phyloP scores from a whole-genome alignment of 2,888 invertebrate species.

The Galerucella nymphaeae region DNA sequence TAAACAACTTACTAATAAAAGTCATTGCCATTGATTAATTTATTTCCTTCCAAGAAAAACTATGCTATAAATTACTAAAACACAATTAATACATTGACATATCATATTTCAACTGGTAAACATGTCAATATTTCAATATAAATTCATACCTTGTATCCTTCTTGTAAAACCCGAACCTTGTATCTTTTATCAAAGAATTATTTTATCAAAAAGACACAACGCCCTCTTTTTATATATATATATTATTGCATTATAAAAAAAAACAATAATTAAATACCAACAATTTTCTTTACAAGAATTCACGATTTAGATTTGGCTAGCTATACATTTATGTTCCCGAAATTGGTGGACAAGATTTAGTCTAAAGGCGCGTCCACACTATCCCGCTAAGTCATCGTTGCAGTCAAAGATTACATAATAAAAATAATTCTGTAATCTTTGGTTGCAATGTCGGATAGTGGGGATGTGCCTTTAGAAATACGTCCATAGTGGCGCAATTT shows the following conservation, averaged over 20 bases:
- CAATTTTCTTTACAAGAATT: constrained; percentile 39
- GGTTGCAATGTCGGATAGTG: no score
- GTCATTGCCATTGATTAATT: constrained; percentile 13
- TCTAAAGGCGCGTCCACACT: background rate
- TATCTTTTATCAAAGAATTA: background rate
- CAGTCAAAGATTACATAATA: no score
- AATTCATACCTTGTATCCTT: background rate
- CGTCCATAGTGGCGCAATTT: constrained; percentile 19
- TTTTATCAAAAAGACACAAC: background rate
- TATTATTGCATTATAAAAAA: constrained; percentile 38
- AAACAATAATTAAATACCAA: constrained; percentile 37
- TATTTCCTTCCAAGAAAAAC: constrained; percentile 5
- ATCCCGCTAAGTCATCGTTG: no score
- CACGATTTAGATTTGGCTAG: constrained; percentile 35
- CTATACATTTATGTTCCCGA: constrained; percentile 38
- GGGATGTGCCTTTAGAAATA: constrained; percentile 14
- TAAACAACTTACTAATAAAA: constrained; percentile 3
- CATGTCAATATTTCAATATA: background rate
- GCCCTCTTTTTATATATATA: background rate
- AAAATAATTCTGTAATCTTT: no score
- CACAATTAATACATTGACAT: background rate
- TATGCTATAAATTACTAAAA: background rate
- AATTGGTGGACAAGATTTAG: constrained; percentile 21
- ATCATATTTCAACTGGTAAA: no score
- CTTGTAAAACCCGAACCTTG: background rate